Evolutionary conservation across 2,797 vertebrate genomes (phyloP).

Genomic region (Xiphorhynchus erythropygius): DNA sequence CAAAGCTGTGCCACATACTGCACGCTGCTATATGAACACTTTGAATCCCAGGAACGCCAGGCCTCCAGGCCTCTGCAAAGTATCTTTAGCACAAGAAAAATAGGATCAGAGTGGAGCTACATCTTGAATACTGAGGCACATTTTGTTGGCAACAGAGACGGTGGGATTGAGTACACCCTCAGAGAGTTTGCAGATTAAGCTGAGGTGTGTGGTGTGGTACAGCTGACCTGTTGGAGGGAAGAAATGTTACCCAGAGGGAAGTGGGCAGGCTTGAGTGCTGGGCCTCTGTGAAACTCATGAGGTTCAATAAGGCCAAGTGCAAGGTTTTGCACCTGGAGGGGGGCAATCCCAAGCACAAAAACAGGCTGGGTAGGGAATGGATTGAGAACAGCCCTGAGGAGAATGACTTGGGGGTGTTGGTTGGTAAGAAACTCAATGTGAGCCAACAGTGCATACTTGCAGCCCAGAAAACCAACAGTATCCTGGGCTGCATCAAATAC

Average conservation of each 20-base stretch:
- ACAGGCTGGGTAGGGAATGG: not conserved
- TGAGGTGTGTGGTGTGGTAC: not conserved
- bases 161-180: not conserved
- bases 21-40: too few relatives aligned
- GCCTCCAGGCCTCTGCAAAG: not conserved
- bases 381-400: not conserved
- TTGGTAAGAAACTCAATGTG: not conserved
- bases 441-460: not conserved
- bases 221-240: not conserved
- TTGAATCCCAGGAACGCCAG: not conserved
- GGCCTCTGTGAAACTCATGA: not conserved
- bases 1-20: not conserved
- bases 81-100: not conserved
- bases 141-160: not conserved
- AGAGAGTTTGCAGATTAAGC: not conserved
- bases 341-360: not conserved
- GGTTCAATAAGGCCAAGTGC: not conserved
- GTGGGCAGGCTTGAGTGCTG: not conserved
- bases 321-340: not conserved
- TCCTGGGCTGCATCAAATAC: not conserved
- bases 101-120: not conserved
- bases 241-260: not conserved
- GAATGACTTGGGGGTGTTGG: not conserved
- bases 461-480: not conserved
- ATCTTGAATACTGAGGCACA: not conserved